phyloP scores from a whole-genome alignment of 2,888 invertebrate species.

The Cephus pulcher region DNA sequence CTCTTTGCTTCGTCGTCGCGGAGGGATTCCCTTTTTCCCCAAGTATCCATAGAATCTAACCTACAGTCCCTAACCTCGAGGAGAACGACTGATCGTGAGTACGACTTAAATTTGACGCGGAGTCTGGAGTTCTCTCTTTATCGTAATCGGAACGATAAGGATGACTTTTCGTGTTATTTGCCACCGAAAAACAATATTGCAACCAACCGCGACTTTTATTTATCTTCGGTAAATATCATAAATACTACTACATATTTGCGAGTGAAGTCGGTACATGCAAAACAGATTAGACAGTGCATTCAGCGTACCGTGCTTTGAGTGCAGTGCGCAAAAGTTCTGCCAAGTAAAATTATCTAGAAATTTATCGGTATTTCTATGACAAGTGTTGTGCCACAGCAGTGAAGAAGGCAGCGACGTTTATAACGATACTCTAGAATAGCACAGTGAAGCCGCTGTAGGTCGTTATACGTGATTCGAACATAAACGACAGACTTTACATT shows the following conservation, averaged over 20 bases:
- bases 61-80: not conserved
- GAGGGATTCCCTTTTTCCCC: slow-evolving; percentile 14
- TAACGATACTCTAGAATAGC: not conserved
- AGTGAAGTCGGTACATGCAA: not conserved
- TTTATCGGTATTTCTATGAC: not conserved
- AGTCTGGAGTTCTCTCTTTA: not conserved
- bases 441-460: not conserved
- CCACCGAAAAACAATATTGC: not conserved
- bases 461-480: not conserved
- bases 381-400: not conserved
- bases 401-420: not conserved
- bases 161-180: not conserved
- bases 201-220: not conserved
- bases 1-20: not conserved
- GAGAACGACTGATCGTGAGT: not conserved
- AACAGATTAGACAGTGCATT: not conserved
- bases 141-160: not conserved
- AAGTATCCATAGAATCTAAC: not conserved
- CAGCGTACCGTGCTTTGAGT: not conserved
- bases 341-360: not conserved
- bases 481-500: not conserved
- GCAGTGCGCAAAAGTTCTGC: not conserved
- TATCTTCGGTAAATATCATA: not conserved
- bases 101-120: not conserved
- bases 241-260: not conserved